Conservation (phyloP, 2,888 invertebrate genomes). For the Acanthococcus lagerstroemiae region DNA sequence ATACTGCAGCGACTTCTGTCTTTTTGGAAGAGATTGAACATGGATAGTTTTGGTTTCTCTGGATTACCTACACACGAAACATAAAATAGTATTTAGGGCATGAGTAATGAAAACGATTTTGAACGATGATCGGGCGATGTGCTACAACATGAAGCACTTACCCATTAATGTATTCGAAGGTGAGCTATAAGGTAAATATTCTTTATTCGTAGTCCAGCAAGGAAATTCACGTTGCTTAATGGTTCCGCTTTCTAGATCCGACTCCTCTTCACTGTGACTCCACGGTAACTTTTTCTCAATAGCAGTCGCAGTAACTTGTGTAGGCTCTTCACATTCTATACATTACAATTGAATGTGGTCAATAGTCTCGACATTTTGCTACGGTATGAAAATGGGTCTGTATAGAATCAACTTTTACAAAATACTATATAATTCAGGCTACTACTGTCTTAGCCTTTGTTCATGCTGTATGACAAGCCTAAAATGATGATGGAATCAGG, state of each 20-base stretch:
- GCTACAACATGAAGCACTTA: neutral
- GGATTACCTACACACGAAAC: slow-evolving; percentile 1
- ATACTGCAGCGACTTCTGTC: slow-evolving; percentile 15
- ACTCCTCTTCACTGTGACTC: slow-evolving; percentile 42
- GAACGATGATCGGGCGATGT: neutral
- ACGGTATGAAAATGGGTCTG: too few species aligned
- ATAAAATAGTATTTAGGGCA: neutral
- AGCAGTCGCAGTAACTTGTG: neutral
- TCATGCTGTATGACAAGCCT: too few species aligned
- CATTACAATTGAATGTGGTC: too few species aligned
- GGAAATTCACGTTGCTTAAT: slow-evolving; percentile 81
- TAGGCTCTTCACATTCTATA: slow-evolving; percentile 16
- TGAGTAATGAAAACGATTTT: neutral
- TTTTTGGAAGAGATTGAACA: slow-evolving; percentile 11
- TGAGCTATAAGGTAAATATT: slow-evolving; percentile 82
- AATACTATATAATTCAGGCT: too few species aligned
- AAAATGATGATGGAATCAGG: too few species aligned
- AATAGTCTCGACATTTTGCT: too few species aligned
- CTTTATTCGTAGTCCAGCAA: slow-evolving; percentile 89
- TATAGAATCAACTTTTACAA: too few species aligned
- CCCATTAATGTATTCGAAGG: slow-evolving; percentile 51
- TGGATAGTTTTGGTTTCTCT: slow-evolving; percentile 14
- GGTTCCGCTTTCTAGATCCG: slow-evolving; percentile 54
- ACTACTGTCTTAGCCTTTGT: too few species aligned
- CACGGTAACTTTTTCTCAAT: slow-evolving; percentile 19